Conservation (phyloP, 1,140 invertebrate genomes). For the Venustaconcha ellipsiformis region DNA sequence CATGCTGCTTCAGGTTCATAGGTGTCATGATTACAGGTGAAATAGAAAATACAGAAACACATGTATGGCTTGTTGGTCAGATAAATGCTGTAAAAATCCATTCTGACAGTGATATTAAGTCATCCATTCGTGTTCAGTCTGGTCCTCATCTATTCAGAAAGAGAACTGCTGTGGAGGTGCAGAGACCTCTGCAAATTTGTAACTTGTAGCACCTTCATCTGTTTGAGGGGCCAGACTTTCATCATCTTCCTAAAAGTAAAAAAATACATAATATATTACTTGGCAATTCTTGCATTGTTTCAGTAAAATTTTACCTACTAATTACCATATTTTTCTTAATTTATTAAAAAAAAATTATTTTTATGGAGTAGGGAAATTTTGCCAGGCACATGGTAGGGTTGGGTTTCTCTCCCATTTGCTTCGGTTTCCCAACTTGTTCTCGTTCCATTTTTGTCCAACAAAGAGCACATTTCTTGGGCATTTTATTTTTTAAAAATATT, state of each 20-base stretch:
- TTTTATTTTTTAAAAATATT: too few relatives aligned
- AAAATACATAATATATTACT: background rate
- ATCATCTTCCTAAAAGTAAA: constrained; percentile 82
- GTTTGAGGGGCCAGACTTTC: constrained; percentile 80
- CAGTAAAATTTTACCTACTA: constrained; percentile 4
- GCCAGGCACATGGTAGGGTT: background rate
- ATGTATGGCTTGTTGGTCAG: too few relatives aligned
- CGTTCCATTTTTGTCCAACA: too few relatives aligned
- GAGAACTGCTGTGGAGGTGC: constrained; percentile 54
- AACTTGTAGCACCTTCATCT: constrained; percentile 77
- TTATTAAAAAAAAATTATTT: background rate
- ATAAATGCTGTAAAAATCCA: too few relatives aligned
- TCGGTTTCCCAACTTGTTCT: too few relatives aligned
- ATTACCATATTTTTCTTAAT: background rate
- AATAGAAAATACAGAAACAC: too few relatives aligned
- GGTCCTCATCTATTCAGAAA: constrained; percentile 38
- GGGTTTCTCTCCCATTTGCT: too few relatives aligned
- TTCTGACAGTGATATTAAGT: too few relatives aligned
- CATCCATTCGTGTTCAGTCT: too few relatives aligned
- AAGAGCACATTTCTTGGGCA: too few relatives aligned
- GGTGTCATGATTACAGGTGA: too few relatives aligned
- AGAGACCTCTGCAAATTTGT: constrained; percentile 65
- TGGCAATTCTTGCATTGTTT: constrained; percentile 66
- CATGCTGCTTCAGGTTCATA: too few relatives aligned
- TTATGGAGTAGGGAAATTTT: background rate